Conservation (phyloP, 2,113 vertebrate species). For the Actenoides hombroni region DNA sequence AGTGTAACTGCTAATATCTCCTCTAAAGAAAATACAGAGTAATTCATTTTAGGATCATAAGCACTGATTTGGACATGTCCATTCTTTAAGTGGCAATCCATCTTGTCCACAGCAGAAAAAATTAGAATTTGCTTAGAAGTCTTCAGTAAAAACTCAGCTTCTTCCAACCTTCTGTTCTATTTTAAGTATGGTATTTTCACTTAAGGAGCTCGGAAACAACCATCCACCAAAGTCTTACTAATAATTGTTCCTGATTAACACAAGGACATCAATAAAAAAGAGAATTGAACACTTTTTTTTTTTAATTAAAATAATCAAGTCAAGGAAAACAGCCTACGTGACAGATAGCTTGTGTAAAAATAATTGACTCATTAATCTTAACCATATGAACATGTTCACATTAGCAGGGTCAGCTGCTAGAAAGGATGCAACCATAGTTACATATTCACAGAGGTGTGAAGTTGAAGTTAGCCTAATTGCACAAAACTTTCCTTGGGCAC, state of each 20-base stretch:
- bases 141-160: constrained; percentile 1
- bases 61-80: constrained; percentile 25
- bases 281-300: constrained; percentile 62
- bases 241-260: constrained; percentile 73
- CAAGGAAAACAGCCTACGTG: constrained; percentile 69
- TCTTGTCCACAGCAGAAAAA: constrained; percentile 13
- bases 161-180: constrained; percentile 11
- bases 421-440: constrained; percentile 29
- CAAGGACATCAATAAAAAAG: constrained; percentile 65
- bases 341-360: constrained; percentile 73
- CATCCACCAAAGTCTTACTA: constrained; percentile 53
- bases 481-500: not conserved
- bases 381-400: constrained; percentile 68
- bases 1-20: constrained; percentile 24
- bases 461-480: constrained; percentile 34
- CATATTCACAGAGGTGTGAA: constrained; percentile 44
- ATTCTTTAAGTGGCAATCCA: constrained; percentile 25
- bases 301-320: constrained; percentile 76
- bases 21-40: not conserved
- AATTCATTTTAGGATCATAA: constrained; percentile 51
- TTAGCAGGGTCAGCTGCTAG: constrained; percentile 70
- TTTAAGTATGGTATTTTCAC: constrained; percentile 61
- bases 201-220: constrained; percentile 38
- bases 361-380: constrained; percentile 82
- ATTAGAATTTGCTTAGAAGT: constrained; percentile 21